These are phyloP conservation scores for Sebastes ruberrimus DNA, from an alignment of 2,797 vertebrate genomes.

Conservation along the genomic window DNA sequence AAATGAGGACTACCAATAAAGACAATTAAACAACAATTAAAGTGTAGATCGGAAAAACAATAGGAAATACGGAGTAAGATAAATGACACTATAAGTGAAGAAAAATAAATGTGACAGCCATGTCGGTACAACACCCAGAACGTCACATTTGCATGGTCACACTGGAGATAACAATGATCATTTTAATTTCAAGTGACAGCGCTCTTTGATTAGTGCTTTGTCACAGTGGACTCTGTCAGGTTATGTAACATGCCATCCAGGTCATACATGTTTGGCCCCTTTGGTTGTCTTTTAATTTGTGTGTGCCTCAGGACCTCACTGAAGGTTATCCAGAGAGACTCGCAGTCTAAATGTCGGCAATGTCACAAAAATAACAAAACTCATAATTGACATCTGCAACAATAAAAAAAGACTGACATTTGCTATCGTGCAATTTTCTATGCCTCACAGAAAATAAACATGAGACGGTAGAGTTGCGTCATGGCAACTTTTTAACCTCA, in stretches of 20 bases:
- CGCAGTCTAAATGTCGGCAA: not conserved
- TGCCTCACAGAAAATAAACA: not conserved
- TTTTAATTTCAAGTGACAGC: conserved; percentile 35
- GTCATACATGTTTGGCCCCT: conserved; percentile 27
- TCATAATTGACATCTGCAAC: not conserved
- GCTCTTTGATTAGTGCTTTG: conserved; percentile 26
- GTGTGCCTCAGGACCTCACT: not conserved
- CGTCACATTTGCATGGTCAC: not conserved
- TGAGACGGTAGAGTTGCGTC: not conserved
- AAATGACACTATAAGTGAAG: not conserved
- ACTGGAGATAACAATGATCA: not conserved
- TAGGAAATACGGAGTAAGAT: not conserved
- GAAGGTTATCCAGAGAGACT: conserved; percentile 4
- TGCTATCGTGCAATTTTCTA: not conserved
- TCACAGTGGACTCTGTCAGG: not conserved
- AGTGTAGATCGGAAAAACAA: not conserved
- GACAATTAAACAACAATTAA: not conserved
- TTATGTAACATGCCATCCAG: conserved; percentile 39
- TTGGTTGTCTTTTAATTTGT: conserved; percentile 8
- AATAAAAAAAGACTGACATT: not conserved
- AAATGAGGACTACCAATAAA: not conserved
- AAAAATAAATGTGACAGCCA: not conserved
- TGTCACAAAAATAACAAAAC: conserved; percentile 13
- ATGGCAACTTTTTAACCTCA: not conserved
- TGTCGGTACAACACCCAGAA: not conserved